Percentiles rank a stretch among this genome's conserved stretches.
Conservation (phyloP, 2,888 invertebrate genomes). For the Hypomecis atomaria region DNA sequence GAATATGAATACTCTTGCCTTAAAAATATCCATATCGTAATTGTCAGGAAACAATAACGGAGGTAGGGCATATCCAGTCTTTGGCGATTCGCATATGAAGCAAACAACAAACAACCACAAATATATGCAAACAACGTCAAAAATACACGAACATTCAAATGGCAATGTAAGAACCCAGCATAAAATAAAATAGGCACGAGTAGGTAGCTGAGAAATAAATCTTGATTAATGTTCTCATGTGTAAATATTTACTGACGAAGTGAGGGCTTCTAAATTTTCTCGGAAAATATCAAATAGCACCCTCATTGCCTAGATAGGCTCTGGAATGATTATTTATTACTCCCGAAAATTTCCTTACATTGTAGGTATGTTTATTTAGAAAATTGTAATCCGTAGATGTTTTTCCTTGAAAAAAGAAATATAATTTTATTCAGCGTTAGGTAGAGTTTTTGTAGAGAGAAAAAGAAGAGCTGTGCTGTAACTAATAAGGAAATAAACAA, state of each 20-base stretch:
- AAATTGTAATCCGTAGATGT: slow-evolving; percentile 2
- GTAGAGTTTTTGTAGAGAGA: too few species aligned
- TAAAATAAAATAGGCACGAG: slow-evolving; percentile 27
- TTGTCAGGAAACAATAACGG: too few species aligned
- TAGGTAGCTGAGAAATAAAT: slow-evolving; percentile 13
- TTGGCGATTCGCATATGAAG: not conserved
- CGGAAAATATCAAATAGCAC: slow-evolving; percentile 21
- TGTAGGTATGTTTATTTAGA: slow-evolving; percentile 10
- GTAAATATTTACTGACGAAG: slow-evolving; percentile 26
- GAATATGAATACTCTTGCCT: too few species aligned
- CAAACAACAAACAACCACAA: not conserved
- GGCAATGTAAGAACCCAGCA: not conserved
- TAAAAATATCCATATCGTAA: too few species aligned
- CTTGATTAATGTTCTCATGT: slow-evolving; percentile 23
- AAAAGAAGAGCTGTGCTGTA: too few species aligned
- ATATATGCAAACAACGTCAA: slow-evolving; percentile 7
- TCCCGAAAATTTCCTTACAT: slow-evolving; percentile 3
- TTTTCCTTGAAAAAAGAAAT: not conserved
- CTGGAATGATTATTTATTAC: slow-evolving; percentile 22
- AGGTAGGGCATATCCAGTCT: too few species aligned
- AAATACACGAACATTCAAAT: slow-evolving; percentile 1
- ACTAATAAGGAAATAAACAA: too few species aligned
- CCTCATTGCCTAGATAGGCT: slow-evolving; percentile 23
- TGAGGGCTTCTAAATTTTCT: slow-evolving; percentile 13
- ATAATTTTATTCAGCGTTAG: too few species aligned